A percentile compares a stretch with the other conserved stretches of the same genome.
Evolutionary conservation across 2,888 invertebrate species (phyloP).

Genomic region (Pandemis cinnamomeana): DNA sequence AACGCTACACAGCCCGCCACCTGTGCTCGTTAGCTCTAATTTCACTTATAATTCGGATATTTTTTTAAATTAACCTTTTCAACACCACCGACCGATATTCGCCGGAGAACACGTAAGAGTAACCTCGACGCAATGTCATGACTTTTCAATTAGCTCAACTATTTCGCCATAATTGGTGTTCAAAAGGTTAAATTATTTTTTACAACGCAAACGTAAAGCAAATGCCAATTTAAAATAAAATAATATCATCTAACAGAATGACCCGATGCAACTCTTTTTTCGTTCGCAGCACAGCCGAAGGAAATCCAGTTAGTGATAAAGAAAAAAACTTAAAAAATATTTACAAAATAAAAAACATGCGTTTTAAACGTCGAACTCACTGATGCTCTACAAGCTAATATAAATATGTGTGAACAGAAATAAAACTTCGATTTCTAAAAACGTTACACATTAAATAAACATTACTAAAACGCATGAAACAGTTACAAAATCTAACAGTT

Average conservation of each 20-base stretch:
- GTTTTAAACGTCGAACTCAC: constrained; percentile 43
- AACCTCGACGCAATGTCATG: background rate
- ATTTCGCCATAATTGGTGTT: no score
- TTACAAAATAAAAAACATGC: constrained; percentile 49
- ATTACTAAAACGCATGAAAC: constrained; percentile 38
- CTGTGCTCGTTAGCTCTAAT: background rate
- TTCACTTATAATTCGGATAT: background rate
- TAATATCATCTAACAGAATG: background rate
- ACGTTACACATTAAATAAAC: constrained; percentile 16
- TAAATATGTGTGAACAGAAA: constrained; percentile 71
- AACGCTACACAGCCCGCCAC: background rate
- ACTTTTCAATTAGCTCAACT: background rate
- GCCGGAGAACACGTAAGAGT: no score
- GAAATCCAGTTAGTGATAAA: constrained; percentile 28
- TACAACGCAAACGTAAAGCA: no score
- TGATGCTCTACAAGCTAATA: constrained; percentile 57
- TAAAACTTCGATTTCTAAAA: constrained; percentile 1
- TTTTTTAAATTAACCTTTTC: background rate
- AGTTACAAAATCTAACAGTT: background rate
- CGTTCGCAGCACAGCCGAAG: constrained; percentile 1
- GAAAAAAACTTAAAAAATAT: constrained; percentile 42
- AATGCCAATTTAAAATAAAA: no score
- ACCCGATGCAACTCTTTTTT: background rate
- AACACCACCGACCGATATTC: no score
- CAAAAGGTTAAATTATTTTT: no score